Conservation (phyloP, 2,797 vertebrate genomes). For the Buphagus erythrorhynchus region DNA sequence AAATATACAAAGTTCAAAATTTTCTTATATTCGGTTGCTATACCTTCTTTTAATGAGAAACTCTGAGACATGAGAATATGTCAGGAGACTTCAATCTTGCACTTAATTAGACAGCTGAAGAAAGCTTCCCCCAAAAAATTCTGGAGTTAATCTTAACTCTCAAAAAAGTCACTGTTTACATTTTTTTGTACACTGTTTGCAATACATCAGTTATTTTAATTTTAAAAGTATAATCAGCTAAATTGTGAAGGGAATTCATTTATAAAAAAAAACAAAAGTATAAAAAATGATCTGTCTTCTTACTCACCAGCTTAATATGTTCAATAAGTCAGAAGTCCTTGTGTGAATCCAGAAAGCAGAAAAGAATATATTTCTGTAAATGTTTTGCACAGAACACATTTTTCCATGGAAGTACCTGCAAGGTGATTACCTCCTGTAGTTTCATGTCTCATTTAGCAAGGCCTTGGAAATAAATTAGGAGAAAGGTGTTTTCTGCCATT, state of each 20-base stretch:
- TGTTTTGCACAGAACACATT: neutral
- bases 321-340: slow-evolving; percentile 45
- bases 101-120: slow-evolving; percentile 30
- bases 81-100: neutral
- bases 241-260: neutral
- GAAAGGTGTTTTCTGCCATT: neutral
- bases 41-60: slow-evolving; percentile 38
- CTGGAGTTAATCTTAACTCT: slow-evolving; percentile 22
- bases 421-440: neutral
- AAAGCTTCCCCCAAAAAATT: neutral
- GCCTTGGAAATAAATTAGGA: neutral
- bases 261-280: neutral
- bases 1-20: neutral
- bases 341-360: slow-evolving; percentile 1
- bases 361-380: slow-evolving; percentile 10
- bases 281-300: slow-evolving; percentile 16
- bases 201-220: slow-evolving; percentile 28
- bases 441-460: slow-evolving; percentile 15
- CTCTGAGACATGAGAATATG: neutral
- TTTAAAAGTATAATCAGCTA: slow-evolving; percentile 12
- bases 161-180: neutral
- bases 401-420: neutral
- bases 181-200: neutral
- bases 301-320: neutral
- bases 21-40: neutral